phyloP scores from a whole-genome alignment of 2,797 vertebrate genomes.

The Harpagifer antarcticus region DNA sequence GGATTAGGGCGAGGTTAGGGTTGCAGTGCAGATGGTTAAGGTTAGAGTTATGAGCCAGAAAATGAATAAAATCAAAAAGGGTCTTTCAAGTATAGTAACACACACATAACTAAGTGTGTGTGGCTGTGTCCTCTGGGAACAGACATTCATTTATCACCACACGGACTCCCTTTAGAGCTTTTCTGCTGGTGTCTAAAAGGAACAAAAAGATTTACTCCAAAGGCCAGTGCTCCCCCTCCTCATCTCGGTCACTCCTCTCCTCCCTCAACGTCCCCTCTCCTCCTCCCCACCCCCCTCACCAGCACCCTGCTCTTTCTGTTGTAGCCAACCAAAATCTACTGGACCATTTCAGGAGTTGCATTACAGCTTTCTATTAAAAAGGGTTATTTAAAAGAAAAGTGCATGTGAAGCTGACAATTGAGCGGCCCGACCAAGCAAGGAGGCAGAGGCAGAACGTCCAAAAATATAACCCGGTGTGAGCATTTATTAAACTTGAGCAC shows the following conservation, averaged over 20 bases:
- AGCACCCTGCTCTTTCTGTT: constrained; percentile 55
- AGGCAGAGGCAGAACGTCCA: too few relatives aligned
- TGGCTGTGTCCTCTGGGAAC: constrained; percentile 30
- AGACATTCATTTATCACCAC: constrained; percentile 60
- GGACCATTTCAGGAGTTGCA: constrained; percentile 55
- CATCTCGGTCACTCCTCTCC: constrained; percentile 25
- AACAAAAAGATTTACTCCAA: constrained; percentile 50
- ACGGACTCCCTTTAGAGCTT: constrained; percentile 42
- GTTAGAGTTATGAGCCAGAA: constrained; percentile 14
- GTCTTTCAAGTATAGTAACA: background rate
- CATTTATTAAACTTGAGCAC: too few relatives aligned
- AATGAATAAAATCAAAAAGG: constrained; percentile 15
- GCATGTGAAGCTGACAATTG: too few relatives aligned
- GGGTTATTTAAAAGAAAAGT: constrained; percentile 33
- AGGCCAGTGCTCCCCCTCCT: constrained; percentile 41
- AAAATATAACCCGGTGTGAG: too few relatives aligned
- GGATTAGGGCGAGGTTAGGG: background rate
- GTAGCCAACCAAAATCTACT: constrained; percentile 62
- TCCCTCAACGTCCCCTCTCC: constrained; percentile 32
- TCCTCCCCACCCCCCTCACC: constrained; percentile 16
- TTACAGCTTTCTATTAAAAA: constrained; percentile 45
- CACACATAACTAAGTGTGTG: background rate
- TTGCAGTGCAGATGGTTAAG: constrained; percentile 19
- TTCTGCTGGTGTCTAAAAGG: constrained; percentile 51
- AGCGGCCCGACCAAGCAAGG: too few relatives aligned